phyloP scores from a whole-genome alignment of 2,797 vertebrate genomes.

The Steatocranus sp. region DNA sequence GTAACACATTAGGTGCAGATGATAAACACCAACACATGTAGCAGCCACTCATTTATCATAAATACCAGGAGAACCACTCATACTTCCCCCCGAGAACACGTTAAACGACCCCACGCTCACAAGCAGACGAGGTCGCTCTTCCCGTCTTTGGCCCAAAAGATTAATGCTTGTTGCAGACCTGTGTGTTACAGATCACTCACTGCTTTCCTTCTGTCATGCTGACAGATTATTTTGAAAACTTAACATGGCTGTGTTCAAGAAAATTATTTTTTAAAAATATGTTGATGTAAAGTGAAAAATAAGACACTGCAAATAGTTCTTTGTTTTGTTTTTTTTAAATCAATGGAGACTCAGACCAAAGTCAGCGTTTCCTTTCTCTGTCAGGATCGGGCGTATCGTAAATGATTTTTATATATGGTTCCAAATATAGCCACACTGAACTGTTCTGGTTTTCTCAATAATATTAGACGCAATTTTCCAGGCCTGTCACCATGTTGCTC shows the following conservation, averaged over 20 bases:
- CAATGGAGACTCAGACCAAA: fast-evolving
- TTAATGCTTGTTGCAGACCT: not conserved
- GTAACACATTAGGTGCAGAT: not conserved
- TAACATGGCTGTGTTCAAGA: not conserved
- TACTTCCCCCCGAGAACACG: not conserved
- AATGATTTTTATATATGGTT: not conserved
- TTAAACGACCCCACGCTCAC: not conserved
- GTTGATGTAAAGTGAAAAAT: not conserved
- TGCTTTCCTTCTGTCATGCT: not conserved
- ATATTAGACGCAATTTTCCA: not conserved
- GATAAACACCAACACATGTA: not conserved
- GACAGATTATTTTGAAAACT: not conserved
- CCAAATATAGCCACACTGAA: not conserved
- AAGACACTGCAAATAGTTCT: fast-evolving
- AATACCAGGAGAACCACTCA: not conserved
- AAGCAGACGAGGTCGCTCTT: not conserved
- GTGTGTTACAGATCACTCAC: not conserved
- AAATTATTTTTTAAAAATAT: fast-evolving
- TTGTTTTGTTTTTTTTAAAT: not conserved
- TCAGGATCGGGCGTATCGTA: not conserved
- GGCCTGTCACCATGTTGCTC: fast-evolving
- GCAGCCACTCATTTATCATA: not conserved
- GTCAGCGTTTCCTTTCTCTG: not conserved
- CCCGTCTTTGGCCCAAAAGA: not conserved
- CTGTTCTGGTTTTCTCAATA: not conserved